Conservation (phyloP, 2,113 vertebrate species). For the Pungitius pungitius region DNA sequence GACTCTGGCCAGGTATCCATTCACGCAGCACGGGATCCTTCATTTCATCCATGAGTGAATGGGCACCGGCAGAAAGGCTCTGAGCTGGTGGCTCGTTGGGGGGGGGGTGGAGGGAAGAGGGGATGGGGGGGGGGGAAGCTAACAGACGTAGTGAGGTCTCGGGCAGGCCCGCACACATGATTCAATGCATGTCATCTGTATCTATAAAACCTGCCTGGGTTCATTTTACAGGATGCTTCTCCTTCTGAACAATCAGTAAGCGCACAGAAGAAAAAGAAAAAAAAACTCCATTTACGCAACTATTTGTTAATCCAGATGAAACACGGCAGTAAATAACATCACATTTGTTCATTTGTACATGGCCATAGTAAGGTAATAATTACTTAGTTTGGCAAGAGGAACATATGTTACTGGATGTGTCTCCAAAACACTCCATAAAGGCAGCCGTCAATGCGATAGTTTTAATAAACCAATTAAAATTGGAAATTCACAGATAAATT, state of each 20-base stretch:
- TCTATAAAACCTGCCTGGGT: slow-evolving; percentile 13
- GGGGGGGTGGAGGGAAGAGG: not conserved
- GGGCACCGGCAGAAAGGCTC: slow-evolving; percentile 33
- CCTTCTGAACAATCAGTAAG: slow-evolving; percentile 10
- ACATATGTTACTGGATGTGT: not conserved
- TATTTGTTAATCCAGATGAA: slow-evolving; percentile 13
- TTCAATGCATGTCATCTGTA: slow-evolving; percentile 19
- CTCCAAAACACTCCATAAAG: not conserved
- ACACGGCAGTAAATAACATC: slow-evolving; percentile 2
- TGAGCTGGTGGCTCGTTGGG: not conserved
- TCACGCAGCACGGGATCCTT: slow-evolving; percentile 69
- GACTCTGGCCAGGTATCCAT: slow-evolving; percentile 73
- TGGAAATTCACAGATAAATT: not conserved
- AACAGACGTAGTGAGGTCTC: slow-evolving; percentile 33
- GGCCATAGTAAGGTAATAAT: not conserved
- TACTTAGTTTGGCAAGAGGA: not conserved
- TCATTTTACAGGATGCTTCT: slow-evolving; percentile 2
- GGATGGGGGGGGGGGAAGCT: not conserved
- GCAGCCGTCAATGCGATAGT: not conserved
- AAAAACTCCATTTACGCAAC: not conserved
- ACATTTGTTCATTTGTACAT: not conserved
- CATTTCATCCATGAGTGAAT: slow-evolving; percentile 79
- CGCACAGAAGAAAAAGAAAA: slow-evolving; percentile 24
- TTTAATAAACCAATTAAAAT: not conserved
- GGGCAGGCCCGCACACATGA: slow-evolving; percentile 40